These are phyloP conservation scores for Hoplodrina ambigua DNA, from an alignment of 2,888 invertebrate species.

Conservation along the genomic window DNA sequence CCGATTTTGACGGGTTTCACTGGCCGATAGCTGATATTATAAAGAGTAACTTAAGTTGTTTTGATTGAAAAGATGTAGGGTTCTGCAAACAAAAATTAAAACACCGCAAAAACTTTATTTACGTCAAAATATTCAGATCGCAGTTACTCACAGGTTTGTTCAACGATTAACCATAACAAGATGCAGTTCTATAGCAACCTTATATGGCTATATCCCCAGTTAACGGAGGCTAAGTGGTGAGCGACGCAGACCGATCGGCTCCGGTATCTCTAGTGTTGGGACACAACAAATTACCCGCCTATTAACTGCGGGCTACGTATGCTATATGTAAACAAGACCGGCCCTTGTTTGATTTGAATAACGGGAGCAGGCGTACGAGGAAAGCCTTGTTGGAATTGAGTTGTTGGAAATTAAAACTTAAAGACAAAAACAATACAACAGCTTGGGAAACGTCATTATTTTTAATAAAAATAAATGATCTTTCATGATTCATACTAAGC, in stretches of 20 bases:
- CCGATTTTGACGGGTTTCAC: no score
- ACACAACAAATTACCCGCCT: slow-evolving; percentile 65
- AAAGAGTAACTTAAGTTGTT: no score
- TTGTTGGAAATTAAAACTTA: background rate
- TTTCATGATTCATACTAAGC: background rate
- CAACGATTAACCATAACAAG: slow-evolving; percentile 5
- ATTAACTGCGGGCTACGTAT: slow-evolving; percentile 56
- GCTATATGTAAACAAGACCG: slow-evolving; percentile 49
- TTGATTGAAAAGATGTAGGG: no score
- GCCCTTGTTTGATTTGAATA: slow-evolving; percentile 36
- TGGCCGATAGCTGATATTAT: no score
- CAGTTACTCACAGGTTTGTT: no score
- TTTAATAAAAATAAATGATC: no score
- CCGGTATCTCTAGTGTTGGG: slow-evolving; percentile 52
- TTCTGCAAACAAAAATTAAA: no score
- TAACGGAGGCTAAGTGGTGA: slow-evolving; percentile 16
- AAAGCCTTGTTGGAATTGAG: background rate
- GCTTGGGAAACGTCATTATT: background rate
- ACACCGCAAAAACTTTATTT: no score
- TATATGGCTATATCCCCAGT: slow-evolving; percentile 1
- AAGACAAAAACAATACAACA: background rate
- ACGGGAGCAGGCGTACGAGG: slow-evolving; percentile 2
- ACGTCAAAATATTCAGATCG: no score
- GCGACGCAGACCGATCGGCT: slow-evolving; percentile 31
- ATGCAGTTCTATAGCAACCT: background rate